Percentiles rank a stretch among this genome's conserved stretches.
phyloP scores from a whole-genome alignment of 2,113 vertebrate genomes.

The Mola mola region DNA sequence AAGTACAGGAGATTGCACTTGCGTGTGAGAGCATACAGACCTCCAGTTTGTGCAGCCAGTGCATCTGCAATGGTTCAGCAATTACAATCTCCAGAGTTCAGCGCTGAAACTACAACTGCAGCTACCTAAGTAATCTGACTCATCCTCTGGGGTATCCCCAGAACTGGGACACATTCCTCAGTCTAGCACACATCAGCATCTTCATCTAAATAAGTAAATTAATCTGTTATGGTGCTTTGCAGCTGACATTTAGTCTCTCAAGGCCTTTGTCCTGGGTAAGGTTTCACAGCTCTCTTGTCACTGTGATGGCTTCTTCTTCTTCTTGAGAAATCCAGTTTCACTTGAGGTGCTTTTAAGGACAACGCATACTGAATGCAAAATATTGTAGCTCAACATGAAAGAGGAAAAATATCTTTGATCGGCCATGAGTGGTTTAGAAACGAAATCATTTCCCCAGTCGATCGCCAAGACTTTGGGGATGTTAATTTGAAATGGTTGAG shows the following conservation, averaged over 20 bases:
- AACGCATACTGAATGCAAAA: slow-evolving; percentile 27
- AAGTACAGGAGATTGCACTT: not conserved
- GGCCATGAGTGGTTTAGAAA: slow-evolving; percentile 22
- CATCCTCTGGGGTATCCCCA: too few relatives aligned
- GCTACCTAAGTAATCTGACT: too few relatives aligned
- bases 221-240: not conserved
- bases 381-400: slow-evolving; percentile 30
- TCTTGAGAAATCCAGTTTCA: slow-evolving; percentile 15
- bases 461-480: slow-evolving; percentile 18
- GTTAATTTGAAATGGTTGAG: slow-evolving; percentile 6
- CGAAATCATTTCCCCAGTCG: slow-evolving; percentile 27
- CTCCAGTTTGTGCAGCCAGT: not conserved
- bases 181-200: not conserved
- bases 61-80: too few relatives aligned
- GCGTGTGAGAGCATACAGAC: not conserved
- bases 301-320: slow-evolving; percentile 5
- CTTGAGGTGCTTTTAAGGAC: slow-evolving; percentile 13
- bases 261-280: slow-evolving; percentile 23
- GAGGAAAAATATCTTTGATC: slow-evolving; percentile 45
- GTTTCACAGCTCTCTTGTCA: slow-evolving; percentile 1
- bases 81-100: slow-evolving; percentile 26
- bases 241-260: not conserved
- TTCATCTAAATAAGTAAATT: not conserved
- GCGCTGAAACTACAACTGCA: too few relatives aligned
- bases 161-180: too few relatives aligned